phyloP scores from a whole-genome alignment of 2,888 invertebrate genomes.

The Trachelus tabidus region DNA sequence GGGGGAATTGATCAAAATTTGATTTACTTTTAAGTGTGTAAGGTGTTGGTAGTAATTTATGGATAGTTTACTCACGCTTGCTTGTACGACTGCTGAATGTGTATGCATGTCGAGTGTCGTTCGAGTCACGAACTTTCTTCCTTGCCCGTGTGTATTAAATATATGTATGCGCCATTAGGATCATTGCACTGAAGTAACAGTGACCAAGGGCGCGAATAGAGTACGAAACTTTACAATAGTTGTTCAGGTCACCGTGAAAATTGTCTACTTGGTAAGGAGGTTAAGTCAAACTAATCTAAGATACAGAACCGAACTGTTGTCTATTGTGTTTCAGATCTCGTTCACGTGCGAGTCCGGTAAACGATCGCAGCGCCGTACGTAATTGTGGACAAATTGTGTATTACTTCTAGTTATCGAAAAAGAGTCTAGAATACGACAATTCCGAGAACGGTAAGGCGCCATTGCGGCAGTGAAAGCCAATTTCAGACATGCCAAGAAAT shows the following conservation, averaged over 20 bases:
- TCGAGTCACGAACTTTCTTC: background rate
- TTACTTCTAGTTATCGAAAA: background rate
- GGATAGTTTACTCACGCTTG: background rate
- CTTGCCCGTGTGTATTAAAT: background rate
- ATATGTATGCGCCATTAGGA: background rate
- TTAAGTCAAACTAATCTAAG: background rate
- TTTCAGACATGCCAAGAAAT: background rate
- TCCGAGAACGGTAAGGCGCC: background rate
- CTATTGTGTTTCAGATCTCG: background rate
- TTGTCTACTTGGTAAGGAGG: background rate
- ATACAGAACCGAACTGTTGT: background rate
- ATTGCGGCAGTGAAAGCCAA: background rate
- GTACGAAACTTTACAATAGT: background rate
- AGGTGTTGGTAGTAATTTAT: background rate
- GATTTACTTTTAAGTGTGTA: background rate
- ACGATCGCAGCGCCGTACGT: background rate
- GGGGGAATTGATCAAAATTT: background rate
- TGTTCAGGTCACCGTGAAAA: background rate
- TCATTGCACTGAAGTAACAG: background rate
- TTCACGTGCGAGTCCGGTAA: background rate
- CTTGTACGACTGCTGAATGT: background rate
- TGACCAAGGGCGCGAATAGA: background rate
- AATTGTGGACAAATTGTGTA: background rate
- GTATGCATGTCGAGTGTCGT: background rate
- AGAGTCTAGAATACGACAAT: background rate